Evolutionary conservation across 2,113 vertebrate genomes (phyloP), one percentile per base, ranked within the genome.

Genomic region (Chaetura pelagica): DNA sequence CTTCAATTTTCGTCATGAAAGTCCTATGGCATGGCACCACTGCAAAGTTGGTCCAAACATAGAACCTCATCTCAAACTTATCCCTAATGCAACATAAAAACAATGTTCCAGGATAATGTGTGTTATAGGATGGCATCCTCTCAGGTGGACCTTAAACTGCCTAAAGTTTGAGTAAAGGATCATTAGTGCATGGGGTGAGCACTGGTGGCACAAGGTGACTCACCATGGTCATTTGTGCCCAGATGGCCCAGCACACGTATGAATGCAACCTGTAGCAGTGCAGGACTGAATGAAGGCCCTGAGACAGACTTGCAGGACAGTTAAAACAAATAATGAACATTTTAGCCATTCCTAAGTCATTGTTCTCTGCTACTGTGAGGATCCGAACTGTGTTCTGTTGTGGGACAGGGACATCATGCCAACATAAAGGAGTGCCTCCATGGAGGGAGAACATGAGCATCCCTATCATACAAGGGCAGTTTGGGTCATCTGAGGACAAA

Each of bases 401-500:
- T 26, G 57, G 67, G 38, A 90, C 27, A 79, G 42, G 19, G 14
- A 13, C 35, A 54, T 73, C n/a, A 12, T 30, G 21, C 20, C 7
- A 30, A 38, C 2, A 2, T 35, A 20, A 21, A 11, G 4, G n/a
- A 72, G 17, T 29, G 24, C 14, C n/a, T 76, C 54, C 0, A 0
- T 10, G 51, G 40, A 77, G 49, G 20, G 8, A 62, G 9, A 63
- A 63, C 15, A 15, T 16, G 30, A 42, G 19, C 18, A 40, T 35
- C 15, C 26, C 48, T 57, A 4, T 23, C 42, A 58, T 30, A 68
- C 68, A n/a, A 51, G 21, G 27, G 30, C 13, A 66, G 13, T 74
- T 84, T 62, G 27, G 15, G n/a, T 62, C 35, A 55, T 78, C 46
- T 49, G 51, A 82, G 51, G 74, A 78, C 46, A 81, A 84, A 68